A percentile compares a stretch with the other conserved stretches of the same genome.
These are phyloP conservation scores for Orius insidiosus DNA, from an alignment of 1,140 invertebrate species.

Conservation along the genomic window DNA sequence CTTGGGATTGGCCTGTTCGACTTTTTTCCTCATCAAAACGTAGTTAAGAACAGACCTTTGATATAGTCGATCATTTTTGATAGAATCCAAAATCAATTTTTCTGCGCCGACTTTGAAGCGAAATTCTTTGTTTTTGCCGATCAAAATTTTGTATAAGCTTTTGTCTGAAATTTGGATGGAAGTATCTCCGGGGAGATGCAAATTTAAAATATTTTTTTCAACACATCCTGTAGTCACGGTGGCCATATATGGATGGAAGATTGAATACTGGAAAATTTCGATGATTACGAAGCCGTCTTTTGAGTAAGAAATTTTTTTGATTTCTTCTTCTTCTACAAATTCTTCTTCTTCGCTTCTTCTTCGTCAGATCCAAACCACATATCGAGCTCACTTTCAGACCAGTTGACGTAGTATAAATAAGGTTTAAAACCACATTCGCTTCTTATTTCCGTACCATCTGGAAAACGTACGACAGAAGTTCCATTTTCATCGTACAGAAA, in stretches of 20 bases:
- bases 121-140: too few relatives aligned
- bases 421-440: background rate
- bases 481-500: background rate
- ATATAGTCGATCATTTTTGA: too few relatives aligned
- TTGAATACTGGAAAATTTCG: background rate
- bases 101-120: too few relatives aligned
- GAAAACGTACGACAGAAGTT: constrained; percentile 2
- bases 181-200: background rate
- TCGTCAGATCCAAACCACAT: constrained; percentile 8
- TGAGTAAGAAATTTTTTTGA: background rate
- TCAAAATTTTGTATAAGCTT: too few relatives aligned
- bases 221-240: background rate
- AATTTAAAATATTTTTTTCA: background rate
- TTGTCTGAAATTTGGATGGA: background rate
- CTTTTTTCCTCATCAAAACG: too few relatives aligned
- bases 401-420: background rate
- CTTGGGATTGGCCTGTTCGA: too few relatives aligned
- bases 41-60: too few relatives aligned
- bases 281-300: constrained; percentile 6
- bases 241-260: background rate
- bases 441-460: constrained; percentile 6
- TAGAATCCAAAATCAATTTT: too few relatives aligned
- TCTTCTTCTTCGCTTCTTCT: constrained; percentile 1
- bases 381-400: background rate
- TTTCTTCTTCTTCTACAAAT: background rate